phyloP scores from a whole-genome alignment of 2,113 vertebrate species.

The Aleadryas rufinucha region DNA sequence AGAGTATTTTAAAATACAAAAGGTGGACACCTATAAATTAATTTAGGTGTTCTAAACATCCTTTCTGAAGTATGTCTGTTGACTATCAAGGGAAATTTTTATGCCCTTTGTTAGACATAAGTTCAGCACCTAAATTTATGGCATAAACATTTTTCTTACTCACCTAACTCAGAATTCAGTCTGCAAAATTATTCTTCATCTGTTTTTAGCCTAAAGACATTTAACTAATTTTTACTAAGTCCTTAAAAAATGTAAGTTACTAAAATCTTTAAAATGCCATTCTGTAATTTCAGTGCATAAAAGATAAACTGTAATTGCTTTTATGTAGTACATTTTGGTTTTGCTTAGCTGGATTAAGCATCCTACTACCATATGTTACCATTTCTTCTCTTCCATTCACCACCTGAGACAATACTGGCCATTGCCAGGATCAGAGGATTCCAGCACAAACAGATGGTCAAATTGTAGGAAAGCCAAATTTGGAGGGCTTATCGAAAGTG shows the following conservation, averaged over 20 bases:
- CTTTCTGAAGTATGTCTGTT: background rate
- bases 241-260: background rate
- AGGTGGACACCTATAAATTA: background rate
- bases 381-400: conserved; percentile 53
- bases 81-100: background rate
- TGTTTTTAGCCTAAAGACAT: background rate
- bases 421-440: conserved; percentile 49
- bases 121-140: background rate
- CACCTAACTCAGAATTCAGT: background rate
- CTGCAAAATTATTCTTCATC: background rate
- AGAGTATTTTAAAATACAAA: background rate
- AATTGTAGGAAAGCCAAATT: conserved; percentile 51
- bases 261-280: background rate
- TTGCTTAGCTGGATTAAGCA: conserved; percentile 19
- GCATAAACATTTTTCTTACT: background rate
- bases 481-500: background rate
- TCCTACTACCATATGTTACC: conserved; percentile 59
- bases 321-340: conserved; percentile 32
- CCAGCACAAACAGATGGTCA: conserved; percentile 63
- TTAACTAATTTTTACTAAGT: background rate
- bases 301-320: conserved; percentile 42
- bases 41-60: background rate
- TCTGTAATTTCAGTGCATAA: background rate
- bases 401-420: conserved; percentile 62
- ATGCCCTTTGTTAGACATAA: background rate